Base-by-base conservation (phyloP, 2,113 vertebrate species). In the Gobio gobio region DNA sequence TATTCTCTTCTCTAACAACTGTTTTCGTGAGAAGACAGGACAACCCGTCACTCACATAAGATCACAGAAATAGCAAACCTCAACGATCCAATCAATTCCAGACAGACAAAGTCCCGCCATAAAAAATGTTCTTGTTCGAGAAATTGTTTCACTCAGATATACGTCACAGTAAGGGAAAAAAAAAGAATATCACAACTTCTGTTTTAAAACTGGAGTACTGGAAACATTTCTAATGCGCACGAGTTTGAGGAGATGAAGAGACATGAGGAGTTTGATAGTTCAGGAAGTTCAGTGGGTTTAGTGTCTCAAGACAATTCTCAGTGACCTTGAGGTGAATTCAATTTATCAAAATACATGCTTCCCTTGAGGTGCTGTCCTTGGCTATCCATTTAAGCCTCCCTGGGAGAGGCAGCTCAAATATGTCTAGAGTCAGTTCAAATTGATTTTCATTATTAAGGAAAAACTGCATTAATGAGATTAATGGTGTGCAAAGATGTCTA, bases 291-390 rank as follows among this genome's bases (percentile, higher is more conserved):
- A 80, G 68, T 83, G 81, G 78, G 61, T 75, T 83, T 45, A 72
- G 20, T 24, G 45, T 85, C 70, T 47, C 51, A 45, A 75, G 75
- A 61, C n/a, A 14, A 82, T 78, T 88, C 63, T 78, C 16, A 2
- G 26, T 83, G 80, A 87, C 81, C 81, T 79, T 18, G 24, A 86
- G 88, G 77, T 90, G 64, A 89, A 84, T 84, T 79, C 43, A 87
- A 88, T 88, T 84, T 88, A 81, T 85, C 59, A 76, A 72, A 86
- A 88, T 83, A 84, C 80, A 54, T 70, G 33, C 16, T 3, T 85
- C 64, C 66, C 59, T 64, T 83, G 59, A 86, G 83, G 36, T 61
- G 24, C 59, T 77, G 47, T 59, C 68, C 75, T 82, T 70, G 18
- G 26, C 16, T 79, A 83, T 86, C 72, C 77, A 54, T 82, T 36